Conservation (phyloP, 2,113 vertebrate species). For the Sturnus vulgaris region DNA sequence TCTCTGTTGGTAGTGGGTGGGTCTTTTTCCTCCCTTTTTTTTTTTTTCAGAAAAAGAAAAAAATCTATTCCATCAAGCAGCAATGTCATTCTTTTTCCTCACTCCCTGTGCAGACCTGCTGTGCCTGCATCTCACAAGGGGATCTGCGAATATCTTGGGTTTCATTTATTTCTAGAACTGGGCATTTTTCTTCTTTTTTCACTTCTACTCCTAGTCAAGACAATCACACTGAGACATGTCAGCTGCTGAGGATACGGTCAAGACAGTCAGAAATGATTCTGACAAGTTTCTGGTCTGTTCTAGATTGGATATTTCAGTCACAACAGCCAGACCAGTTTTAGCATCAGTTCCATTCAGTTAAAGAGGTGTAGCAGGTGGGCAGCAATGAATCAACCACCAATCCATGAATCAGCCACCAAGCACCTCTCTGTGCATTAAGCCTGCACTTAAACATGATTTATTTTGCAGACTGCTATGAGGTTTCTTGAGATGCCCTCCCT, state of each 20-base stretch:
- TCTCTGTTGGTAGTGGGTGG: not conserved
- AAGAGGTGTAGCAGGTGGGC: not conserved
- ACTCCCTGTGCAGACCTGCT: not conserved
- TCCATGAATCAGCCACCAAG: not conserved
- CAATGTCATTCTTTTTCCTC: not conserved
- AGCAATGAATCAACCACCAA: not conserved
- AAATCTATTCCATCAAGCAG: slow-evolving; percentile 37
- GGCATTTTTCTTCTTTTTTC: not conserved
- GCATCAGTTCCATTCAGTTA: not conserved
- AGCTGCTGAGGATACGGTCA: not conserved
- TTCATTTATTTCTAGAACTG: not conserved
- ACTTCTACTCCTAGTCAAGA: not conserved
- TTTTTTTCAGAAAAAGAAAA: not conserved
- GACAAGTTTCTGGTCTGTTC: not conserved
- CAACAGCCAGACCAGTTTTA: not conserved
- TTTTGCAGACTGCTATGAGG: not conserved
- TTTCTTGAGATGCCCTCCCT: not conserved
- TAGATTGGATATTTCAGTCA: not conserved
- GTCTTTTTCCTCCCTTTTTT: not conserved
- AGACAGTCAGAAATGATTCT: not conserved
- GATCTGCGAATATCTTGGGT: not conserved
- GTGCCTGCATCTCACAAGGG: not conserved
- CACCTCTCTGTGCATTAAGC: not conserved
- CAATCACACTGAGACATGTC: not conserved
- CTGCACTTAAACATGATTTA: not conserved